Percentiles rank a stretch among this genome's conserved stretches.
Evolutionary conservation across 2,797 vertebrate genomes (phyloP).

Genomic region (Spinibarbus caldwelli): DNA sequence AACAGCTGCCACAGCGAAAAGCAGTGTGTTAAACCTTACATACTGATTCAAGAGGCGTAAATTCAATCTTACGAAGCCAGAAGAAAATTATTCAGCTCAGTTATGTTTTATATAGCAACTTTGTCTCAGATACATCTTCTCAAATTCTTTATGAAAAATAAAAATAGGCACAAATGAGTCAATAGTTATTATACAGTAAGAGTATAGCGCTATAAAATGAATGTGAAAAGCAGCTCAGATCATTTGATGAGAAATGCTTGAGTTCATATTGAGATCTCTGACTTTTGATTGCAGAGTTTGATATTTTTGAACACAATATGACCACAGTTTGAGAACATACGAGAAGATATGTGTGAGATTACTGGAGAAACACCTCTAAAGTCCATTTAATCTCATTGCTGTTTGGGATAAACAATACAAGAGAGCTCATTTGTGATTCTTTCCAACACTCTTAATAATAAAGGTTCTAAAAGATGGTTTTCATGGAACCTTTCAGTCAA

Average conservation of each 20-base stretch:
- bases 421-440: background rate
- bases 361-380: background rate
- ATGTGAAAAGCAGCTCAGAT: no score
- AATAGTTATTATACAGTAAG: background rate
- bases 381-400: background rate
- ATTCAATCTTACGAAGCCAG: background rate
- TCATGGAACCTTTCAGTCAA: no score
- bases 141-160: background rate
- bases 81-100: background rate
- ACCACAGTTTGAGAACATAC: background rate
- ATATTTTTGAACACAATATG: background rate
- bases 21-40: background rate
- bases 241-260: background rate
- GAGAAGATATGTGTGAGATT: no score
- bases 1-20: background rate
- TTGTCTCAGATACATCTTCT: background rate
- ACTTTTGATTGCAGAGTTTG: background rate
- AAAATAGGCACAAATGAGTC: background rate
- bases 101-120: background rate
- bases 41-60: background rate
- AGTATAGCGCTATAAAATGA: background rate
- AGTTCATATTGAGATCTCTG: background rate
- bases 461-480: no score
- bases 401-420: background rate
- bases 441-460: no score